These are phyloP conservation scores for Panthera tigris DNA, from an alignment of 2,113 vertebrate species.

Conservation along the genomic window DNA sequence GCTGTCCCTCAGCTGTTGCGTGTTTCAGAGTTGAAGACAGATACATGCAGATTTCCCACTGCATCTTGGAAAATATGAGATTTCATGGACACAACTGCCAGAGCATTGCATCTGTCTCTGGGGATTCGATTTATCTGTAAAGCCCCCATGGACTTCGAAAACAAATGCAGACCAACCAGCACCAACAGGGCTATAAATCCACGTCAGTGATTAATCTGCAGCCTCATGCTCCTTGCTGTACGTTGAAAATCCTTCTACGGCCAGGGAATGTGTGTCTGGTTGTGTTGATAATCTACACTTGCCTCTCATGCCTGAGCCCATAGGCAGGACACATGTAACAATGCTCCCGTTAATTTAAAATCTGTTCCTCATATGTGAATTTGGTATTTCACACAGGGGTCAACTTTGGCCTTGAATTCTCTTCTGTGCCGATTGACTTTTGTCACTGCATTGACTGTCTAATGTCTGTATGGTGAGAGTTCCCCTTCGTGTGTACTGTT, in stretches of 20 bases:
- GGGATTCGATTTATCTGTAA: not conserved
- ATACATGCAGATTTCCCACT: constrained; percentile 5
- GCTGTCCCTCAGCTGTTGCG: constrained; percentile 62
- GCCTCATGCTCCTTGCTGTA: not conserved
- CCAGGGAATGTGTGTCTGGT: not conserved
- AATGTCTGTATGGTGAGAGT: not conserved
- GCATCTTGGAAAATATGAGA: constrained; percentile 32
- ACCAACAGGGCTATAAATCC: not conserved
- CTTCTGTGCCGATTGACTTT: not conserved
- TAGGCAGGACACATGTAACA: not conserved
- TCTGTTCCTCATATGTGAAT: not conserved
- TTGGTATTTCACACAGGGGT: not conserved
- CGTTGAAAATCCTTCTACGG: not conserved
- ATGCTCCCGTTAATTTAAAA: not conserved
- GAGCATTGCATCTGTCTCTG: not conserved
- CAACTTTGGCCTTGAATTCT: not conserved
- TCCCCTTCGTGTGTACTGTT: not conserved
- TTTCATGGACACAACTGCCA: not conserved
- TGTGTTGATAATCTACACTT: not conserved
- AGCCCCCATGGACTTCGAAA: not conserved
- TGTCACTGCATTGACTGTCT: not conserved
- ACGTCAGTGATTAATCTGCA: not conserved
- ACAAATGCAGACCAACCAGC: not conserved
- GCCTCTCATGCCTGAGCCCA: not conserved
- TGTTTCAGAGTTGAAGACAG: constrained; percentile 25